Percentiles rank a stretch among this genome's conserved stretches.
Evolutionary conservation across 1,140 invertebrate species (phyloP).

Genomic region (Colletes gigas): DNA sequence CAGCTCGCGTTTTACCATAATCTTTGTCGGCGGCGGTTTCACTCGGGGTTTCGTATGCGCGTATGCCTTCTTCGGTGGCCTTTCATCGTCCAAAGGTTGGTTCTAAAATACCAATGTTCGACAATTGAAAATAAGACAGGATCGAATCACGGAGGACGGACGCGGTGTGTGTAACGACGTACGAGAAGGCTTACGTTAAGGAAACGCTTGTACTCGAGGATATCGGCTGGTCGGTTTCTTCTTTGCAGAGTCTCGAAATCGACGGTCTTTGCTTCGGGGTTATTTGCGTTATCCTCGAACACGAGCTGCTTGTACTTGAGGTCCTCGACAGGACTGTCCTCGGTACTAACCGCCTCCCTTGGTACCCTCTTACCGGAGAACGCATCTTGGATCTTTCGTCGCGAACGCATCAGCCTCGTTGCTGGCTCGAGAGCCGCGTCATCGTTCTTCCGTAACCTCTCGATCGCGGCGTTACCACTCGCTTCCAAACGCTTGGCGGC

Average conservation of each 20-base stretch:
- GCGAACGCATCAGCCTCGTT: not conserved
- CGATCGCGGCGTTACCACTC: slow-evolving; percentile 75
- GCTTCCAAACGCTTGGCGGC: slow-evolving; percentile 72
- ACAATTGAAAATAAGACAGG: too few relatives aligned
- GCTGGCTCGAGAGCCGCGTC: slow-evolving; percentile 1
- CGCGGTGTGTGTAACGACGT: too few relatives aligned
- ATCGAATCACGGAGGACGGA: too few relatives aligned
- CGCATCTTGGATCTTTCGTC: not conserved
- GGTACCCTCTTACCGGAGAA: slow-evolving; percentile 49
- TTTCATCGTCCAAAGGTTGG: slow-evolving; percentile 63
- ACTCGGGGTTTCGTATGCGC: slow-evolving; percentile 57
- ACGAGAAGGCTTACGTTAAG: slow-evolving; percentile 62
- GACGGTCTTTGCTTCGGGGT: slow-evolving; percentile 59
- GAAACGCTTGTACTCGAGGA: slow-evolving; percentile 72
- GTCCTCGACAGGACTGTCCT: slow-evolving; percentile 44
- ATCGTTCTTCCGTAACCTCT: slow-evolving; percentile 67
- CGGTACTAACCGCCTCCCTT: slow-evolving; percentile 36
- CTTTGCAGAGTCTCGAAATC: slow-evolving; percentile 66
- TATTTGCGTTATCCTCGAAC: slow-evolving; percentile 31
- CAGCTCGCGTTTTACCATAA: slow-evolving; percentile 69
- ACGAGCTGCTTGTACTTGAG: slow-evolving; percentile 41
- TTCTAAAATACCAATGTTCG: slow-evolving; percentile 59
- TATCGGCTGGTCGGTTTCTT: slow-evolving; percentile 71
- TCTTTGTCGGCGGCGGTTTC: slow-evolving; percentile 64
- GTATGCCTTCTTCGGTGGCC: slow-evolving; percentile 70